Conservation (phyloP, 2,113 vertebrate genomes). For the Trinectes maculatus region DNA sequence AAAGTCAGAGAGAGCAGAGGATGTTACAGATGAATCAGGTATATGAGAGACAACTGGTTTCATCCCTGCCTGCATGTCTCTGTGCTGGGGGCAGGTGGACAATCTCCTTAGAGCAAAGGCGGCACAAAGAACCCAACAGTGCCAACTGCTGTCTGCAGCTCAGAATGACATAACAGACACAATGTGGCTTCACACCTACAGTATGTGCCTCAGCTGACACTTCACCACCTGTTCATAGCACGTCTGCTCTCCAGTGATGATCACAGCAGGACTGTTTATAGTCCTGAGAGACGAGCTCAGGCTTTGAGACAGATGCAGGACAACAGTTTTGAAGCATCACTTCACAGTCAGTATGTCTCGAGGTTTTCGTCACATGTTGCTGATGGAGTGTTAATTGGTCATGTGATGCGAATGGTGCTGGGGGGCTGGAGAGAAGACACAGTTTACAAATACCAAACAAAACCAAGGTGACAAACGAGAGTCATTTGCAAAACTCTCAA, state of each 20-base stretch:
- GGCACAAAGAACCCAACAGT: neutral
- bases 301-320: conserved; percentile 9
- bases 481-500: too few relatives aligned
- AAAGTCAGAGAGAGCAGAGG: conserved; percentile 13
- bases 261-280: conserved; percentile 55
- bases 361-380: neutral
- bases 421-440: neutral
- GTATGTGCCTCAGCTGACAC: conserved; percentile 37
- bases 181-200: conserved; percentile 38
- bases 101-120: neutral
- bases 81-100: neutral
- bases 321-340: neutral
- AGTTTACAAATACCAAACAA: neutral
- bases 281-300: conserved; percentile 12
- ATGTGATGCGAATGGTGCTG: neutral
- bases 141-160: conserved; percentile 7
- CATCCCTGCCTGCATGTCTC: neutral
- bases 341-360: conserved; percentile 10
- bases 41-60: neutral
- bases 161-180: conserved; percentile 14
- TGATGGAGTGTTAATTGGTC: neutral
- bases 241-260: conserved; percentile 27
- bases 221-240: conserved; percentile 44
- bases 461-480: too few relatives aligned
- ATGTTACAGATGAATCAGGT: conserved; percentile 18